Conservation (phyloP, 2,113 vertebrate species). For the Hyaena hyaena region DNA sequence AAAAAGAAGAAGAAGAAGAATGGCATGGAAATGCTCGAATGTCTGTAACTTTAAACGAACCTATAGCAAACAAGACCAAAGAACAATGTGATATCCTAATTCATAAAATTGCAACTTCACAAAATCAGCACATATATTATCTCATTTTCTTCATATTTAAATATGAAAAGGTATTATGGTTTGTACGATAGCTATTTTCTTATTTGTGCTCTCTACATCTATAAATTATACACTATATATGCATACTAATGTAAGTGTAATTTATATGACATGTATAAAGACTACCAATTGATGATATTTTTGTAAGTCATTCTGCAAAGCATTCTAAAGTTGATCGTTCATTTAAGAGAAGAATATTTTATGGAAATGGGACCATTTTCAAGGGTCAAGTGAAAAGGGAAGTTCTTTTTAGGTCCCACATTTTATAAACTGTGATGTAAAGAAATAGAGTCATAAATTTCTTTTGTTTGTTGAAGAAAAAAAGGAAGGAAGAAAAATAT, state of each 20-base stretch:
- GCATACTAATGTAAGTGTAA: not conserved
- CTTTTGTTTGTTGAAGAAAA: not conserved
- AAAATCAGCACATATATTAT: not conserved
- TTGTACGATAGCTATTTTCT: not conserved
- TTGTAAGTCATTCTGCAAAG: not conserved
- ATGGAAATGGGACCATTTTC: not conserved
- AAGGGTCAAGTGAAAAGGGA: not conserved
- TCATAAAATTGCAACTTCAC: constrained; percentile 61
- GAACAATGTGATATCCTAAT: constrained; percentile 60
- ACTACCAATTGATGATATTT: not conserved
- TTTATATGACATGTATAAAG: not conserved
- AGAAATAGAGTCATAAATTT: not conserved
- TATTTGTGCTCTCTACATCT: not conserved
- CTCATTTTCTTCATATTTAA: not conserved
- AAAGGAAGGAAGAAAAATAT: not conserved
- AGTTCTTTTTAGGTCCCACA: not conserved
- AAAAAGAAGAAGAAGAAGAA: constrained; percentile 78
- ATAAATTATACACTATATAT: not conserved
- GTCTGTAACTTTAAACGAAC: constrained; percentile 74
- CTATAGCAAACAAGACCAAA: constrained; percentile 71
- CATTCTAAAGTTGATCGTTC: not conserved
- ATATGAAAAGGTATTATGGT: not conserved
- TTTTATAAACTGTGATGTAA: not conserved
- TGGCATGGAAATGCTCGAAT: constrained; percentile 80
- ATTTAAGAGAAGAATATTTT: not conserved